Conservation (phyloP, 2,113 vertebrate genomes). For the Cephalophus harveyi region DNA sequence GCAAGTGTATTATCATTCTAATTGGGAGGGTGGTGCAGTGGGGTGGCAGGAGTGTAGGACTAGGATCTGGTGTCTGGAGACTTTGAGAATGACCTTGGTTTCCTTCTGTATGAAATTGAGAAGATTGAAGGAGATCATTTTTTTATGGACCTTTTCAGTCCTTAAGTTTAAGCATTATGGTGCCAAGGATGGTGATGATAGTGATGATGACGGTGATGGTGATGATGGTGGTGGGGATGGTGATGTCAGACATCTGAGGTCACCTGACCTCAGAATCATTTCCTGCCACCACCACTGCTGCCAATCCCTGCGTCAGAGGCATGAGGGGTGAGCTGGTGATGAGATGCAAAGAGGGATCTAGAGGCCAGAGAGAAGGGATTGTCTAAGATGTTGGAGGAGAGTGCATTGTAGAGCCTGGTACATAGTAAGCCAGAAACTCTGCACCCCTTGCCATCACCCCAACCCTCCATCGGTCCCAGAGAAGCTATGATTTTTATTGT, state of each 20-base stretch:
- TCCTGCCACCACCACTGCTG: neutral
- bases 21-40: neutral
- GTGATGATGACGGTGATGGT: accelerated
- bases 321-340: neutral
- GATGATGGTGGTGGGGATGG: accelerated
- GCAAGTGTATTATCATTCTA: neutral
- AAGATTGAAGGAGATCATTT: neutral
- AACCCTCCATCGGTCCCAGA: neutral
- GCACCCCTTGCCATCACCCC: neutral
- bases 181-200: neutral
- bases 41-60: neutral
- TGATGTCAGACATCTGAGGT: neutral
- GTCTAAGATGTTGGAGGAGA: neutral
- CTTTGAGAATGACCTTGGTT: neutral
- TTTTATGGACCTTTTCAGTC: neutral
- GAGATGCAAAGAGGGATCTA: neutral
- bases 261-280: neutral
- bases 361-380: neutral
- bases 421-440: neutral
- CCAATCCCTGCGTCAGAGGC: neutral
- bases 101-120: neutral
- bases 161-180: neutral
- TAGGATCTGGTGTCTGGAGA: neutral
- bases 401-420: neutral
- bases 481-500: neutral